Evolutionary conservation across 2,797 vertebrate genomes (phyloP), one percentile per base, ranked within the genome.

Genomic region (Pagetopsis macropterus): DNA sequence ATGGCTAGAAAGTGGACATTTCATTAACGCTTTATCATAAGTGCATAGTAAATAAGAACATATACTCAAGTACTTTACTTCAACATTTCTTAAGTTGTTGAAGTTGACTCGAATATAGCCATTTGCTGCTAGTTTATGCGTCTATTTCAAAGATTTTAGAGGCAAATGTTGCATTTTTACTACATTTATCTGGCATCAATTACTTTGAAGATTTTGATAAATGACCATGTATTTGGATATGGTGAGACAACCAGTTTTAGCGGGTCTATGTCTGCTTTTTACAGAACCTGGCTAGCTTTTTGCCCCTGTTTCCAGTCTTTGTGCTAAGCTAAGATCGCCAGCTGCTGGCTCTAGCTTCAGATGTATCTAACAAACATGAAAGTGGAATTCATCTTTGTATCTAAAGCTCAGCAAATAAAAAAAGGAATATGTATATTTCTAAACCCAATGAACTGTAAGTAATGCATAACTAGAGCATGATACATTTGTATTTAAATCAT

Each of bases 401-500:
- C 23, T 7, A 23, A 14, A 7, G 3, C 33, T 12, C 11, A 0
- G 13, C 70, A 65, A 40, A 37, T 33, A 7, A 6, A 5, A 33
- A 40, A 37, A 3, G 0, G 0, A 31, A 41, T 15, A 19, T 2
- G 10, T 16, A 17, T 3, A 17, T 70, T 58, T 41, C 33, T 6
- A 5, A 31, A 57, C 58, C 33, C 41, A 27, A 16, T 56, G n/a
- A 60, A 31, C 15, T 54, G 50, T 3, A 55, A 15, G 43, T 23
- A 11, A 48, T n/a, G 54, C 37, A 40, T 8, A 27, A 71, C 14
- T 55, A 16, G 7, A 82, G n/a, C 43, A 3, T 45, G 55, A 41
- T 19, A 12, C 33, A 40, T 40, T 46, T 55, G 50, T 41, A 76
- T 81, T 75, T 71, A 75, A 46, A 54, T 51, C 17, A 14, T 59